phyloP scores from a whole-genome alignment of 2,797 vertebrate genomes.

The Erpetoichthys calabaricus region DNA sequence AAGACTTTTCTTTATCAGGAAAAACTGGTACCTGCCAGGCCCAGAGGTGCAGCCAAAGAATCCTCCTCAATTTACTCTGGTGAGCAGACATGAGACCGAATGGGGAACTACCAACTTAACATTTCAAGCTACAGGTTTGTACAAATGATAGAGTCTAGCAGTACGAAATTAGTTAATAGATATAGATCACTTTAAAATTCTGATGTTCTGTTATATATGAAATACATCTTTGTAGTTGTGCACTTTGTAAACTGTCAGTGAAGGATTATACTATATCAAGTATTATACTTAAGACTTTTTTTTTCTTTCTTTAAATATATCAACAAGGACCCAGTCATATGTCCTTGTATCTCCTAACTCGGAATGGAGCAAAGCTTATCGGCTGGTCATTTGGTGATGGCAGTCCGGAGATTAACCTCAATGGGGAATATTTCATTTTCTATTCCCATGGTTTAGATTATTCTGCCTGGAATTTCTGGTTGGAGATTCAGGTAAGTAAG shows the following conservation, averaged over 20 bases:
- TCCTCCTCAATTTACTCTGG: conserved; percentile 63
- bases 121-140: conserved; percentile 71
- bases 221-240: too few relatives aligned
- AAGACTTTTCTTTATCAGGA: conserved; percentile 46
- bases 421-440: conserved; percentile 84
- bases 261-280: too few relatives aligned
- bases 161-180: not conserved
- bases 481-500: conserved; percentile 70
- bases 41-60: conserved; percentile 57
- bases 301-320: not conserved
- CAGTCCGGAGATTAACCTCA: conserved; percentile 53
- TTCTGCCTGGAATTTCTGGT: conserved; percentile 78
- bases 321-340: conserved; percentile 75
- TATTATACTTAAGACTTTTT: too few relatives aligned
- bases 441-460: conserved; percentile 80
- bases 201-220: not conserved
- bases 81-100: conserved; percentile 62
- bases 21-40: conserved; percentile 91
- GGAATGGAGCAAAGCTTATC: conserved; percentile 49
- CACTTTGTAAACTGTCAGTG: too few relatives aligned
- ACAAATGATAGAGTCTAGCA: not conserved
- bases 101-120: conserved; percentile 66
- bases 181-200: not conserved
- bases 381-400: conserved; percentile 82
- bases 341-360: conserved; percentile 74